Evolutionary conservation across 2,888 invertebrate species (phyloP), one percentile per base, ranked within the genome.

Genomic region (Chymomyza procnemis): DNA sequence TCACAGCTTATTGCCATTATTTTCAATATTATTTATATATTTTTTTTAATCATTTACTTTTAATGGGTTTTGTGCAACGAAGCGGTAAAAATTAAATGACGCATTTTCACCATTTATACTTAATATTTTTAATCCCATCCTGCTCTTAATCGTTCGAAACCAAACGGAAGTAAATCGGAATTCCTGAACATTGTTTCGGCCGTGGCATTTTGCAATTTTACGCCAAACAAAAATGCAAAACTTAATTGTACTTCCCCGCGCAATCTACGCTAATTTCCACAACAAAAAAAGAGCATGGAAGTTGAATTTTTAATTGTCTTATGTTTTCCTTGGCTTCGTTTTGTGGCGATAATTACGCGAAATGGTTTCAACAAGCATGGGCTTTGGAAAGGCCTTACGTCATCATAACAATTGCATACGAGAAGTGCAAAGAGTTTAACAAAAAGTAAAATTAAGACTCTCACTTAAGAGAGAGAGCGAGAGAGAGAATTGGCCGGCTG

Each of bases 391-490:
- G 30, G 16, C 56, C 65, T 80, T 80, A 79, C 77, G 77, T 77
- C 86, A 72, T 77, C 86, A 72, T 81, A 72, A 74, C 69, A 65
- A 22, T 18, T 21, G 19, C 19, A 54, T 54, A 18, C 4, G 26
- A 26, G 26, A 64, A 63, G 61, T 26, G 69, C 61, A 74, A 52
- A 47, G 26, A 26, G 26, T 26, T 26, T 67, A 63, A 67, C 62
- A 58, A 78, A 87, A 87, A 82, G 82, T 79, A 82, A 82, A 87
- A 85, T 71, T 57, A 63, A 71, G 78, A 83, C 87, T 83, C 85
- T 83, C 82, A 81, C 85, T 82, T 72, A 46, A 26, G 22, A 14
- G 22, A 55, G 52, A 55, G 47, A 56, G 41, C 54, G 46, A 22
- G 54, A 18, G 50, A 19, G 19, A 50, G 18, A 14, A 48, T 3